These are phyloP conservation scores for Lanistes nyassanus DNA, from an alignment of 1,140 invertebrate species.

Conservation along the genomic window DNA sequence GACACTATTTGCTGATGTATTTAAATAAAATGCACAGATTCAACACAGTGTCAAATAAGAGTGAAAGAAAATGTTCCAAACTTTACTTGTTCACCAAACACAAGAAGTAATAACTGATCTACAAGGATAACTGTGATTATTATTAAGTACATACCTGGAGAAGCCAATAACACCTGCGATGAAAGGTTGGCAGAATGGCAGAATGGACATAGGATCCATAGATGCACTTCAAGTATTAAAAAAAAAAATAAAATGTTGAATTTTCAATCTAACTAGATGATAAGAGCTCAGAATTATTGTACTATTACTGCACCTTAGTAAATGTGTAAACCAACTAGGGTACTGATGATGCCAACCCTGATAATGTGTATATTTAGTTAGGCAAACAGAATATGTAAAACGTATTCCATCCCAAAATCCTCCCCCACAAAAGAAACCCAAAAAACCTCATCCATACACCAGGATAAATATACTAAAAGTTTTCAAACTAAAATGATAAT, in stretches of 20 bases:
- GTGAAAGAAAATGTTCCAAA: neutral
- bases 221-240: slow-evolving; percentile 71
- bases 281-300: neutral
- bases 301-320: neutral
- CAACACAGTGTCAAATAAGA: neutral
- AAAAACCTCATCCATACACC: too few relatives aligned
- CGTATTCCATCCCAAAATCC: too few relatives aligned
- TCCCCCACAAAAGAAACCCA: neutral
- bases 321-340: too few relatives aligned
- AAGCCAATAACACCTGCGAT: slow-evolving; percentile 96
- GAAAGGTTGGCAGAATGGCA: slow-evolving; percentile 96
- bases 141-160: slow-evolving; percentile 78
- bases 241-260: neutral
- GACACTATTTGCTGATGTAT: too few relatives aligned
- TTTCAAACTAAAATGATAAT: too few relatives aligned
- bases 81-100: neutral
- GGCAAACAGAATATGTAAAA: too few relatives aligned
- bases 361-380: too few relatives aligned
- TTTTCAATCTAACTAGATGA: neutral
- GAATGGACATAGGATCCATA: slow-evolving; percentile 99
- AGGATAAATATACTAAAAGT: too few relatives aligned
- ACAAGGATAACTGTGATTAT: neutral
- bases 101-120: neutral
- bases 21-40: too few relatives aligned
- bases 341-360: too few relatives aligned